phyloP scores from a whole-genome alignment of 1,140 invertebrate species.

The Drosophila nigrodunni region DNA sequence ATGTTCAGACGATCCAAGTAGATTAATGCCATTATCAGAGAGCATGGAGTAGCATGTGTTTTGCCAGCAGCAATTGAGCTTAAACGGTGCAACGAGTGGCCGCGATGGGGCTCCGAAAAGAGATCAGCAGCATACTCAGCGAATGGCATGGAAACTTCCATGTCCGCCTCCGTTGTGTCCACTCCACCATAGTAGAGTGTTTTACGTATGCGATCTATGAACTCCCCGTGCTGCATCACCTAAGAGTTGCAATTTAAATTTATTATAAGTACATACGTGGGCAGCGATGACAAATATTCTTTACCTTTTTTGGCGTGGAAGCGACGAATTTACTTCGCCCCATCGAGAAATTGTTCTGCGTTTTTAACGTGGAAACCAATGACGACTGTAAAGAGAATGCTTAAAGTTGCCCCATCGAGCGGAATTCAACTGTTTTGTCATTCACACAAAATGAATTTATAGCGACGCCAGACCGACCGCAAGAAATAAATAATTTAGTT shows the following conservation, averaged over 20 bases:
- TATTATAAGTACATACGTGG: background rate
- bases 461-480: too few species aligned
- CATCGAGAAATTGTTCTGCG: conserved; percentile 46
- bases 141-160: conserved; percentile 59
- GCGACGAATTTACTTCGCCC: conserved; percentile 58
- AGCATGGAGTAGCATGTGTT: conserved; percentile 94
- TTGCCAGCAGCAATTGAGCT: conserved; percentile 92
- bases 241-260: conserved; percentile 16
- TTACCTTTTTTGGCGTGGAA: conserved; percentile 56
- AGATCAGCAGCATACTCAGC: conserved; percentile 93
- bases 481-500: background rate
- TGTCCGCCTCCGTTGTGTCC: conserved; percentile 88
- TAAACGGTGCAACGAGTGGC: conserved; percentile 91
- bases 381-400: background rate
- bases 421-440: conserved; percentile 4
- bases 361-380: conserved; percentile 25
- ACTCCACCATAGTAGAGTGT: conserved; percentile 95
- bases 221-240: conserved; percentile 87
- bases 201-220: conserved; percentile 92
- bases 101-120: conserved; percentile 90
- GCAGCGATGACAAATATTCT: background rate
- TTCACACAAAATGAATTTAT: background rate
- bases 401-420: conserved; percentile 4
- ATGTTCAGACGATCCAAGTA: conserved; percentile 94
- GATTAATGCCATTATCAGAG: conserved; percentile 92